Evolutionary conservation across 2,888 invertebrate genomes (phyloP).

Genomic region (Heliconius erato): DNA sequence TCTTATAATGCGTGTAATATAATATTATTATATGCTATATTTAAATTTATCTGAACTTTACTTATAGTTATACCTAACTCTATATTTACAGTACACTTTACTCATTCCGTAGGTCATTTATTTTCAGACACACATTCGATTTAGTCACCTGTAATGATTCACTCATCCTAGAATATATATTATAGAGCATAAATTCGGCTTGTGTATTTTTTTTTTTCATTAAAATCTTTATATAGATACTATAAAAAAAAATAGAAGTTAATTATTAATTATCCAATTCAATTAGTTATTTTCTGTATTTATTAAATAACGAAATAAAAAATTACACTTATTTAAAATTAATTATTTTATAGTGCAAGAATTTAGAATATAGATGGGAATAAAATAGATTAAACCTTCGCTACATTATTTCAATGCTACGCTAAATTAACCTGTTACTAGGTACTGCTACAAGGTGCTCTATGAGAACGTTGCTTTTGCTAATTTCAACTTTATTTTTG

Average conservation of each 20-base stretch:
- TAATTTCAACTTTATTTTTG: not conserved
- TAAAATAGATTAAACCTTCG: slow-evolving; percentile 29
- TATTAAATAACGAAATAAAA: not conserved
- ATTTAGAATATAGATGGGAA: not conserved
- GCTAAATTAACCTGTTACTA: slow-evolving; percentile 42
- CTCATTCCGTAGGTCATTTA: slow-evolving; percentile 34
- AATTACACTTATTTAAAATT: not conserved
- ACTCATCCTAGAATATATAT: slow-evolving; percentile 8
- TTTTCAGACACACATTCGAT: slow-evolving; percentile 30
- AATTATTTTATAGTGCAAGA: not conserved
- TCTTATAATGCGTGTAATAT: no score
- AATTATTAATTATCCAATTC: no score
- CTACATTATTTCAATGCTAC: slow-evolving; percentile 27
- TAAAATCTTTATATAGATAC: no score
- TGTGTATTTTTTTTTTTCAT: no score
- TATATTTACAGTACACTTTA: slow-evolving; percentile 11
- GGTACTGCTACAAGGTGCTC: slow-evolving; percentile 33
- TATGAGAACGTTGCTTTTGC: not conserved
- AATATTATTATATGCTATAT: not conserved
- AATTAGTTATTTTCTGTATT: no score
- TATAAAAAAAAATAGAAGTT: no score
- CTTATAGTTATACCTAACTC: not conserved
- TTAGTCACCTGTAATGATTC: slow-evolving; percentile 37
- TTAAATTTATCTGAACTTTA: slow-evolving; percentile 10
- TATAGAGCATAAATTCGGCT: not conserved